Evolutionary conservation across 2,888 invertebrate species (phyloP).

Genomic region (Drosophila acutilabella): DNA sequence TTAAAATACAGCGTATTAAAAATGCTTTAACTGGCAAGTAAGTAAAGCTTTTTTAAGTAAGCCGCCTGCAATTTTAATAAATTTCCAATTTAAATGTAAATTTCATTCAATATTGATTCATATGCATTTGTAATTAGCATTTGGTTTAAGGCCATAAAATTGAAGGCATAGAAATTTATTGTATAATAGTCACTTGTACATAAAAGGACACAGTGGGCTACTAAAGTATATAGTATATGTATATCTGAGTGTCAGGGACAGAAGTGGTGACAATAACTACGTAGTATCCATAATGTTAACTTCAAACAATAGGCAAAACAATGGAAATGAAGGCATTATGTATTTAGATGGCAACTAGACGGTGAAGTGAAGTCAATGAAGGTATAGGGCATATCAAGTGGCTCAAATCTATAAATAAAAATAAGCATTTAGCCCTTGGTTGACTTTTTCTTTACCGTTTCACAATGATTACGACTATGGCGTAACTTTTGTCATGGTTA

Average conservation of each 20-base stretch:
- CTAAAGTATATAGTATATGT: neutral
- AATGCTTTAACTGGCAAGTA: neutral
- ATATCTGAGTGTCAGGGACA: neutral
- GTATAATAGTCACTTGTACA: neutral
- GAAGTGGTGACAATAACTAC: neutral
- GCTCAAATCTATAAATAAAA: constrained; percentile 59
- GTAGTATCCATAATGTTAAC: constrained; percentile 15
- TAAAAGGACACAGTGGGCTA: constrained; percentile 2
- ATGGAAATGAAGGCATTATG: constrained; percentile 8
- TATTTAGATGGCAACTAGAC: neutral
- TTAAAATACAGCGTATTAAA: too few species aligned
- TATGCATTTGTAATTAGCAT: constrained; percentile 68
- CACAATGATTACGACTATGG: constrained; percentile 50
- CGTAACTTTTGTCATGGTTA: constrained; percentile 65
- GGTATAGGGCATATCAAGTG: constrained; percentile 23
- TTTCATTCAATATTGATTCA: constrained; percentile 56
- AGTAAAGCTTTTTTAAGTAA: neutral
- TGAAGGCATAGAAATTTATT: constrained; percentile 23
- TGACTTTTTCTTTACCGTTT: constrained; percentile 41
- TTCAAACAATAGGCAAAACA: constrained; percentile 29
- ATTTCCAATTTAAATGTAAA: constrained; percentile 36
- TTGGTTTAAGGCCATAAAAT: constrained; percentile 57
- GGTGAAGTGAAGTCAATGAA: neutral
- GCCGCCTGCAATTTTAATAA: constrained; percentile 26
- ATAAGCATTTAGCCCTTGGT: constrained; percentile 40